These are phyloP conservation scores for Drosophila kanekoi DNA, from an alignment of 2,888 invertebrate species.

Conservation along the genomic window DNA sequence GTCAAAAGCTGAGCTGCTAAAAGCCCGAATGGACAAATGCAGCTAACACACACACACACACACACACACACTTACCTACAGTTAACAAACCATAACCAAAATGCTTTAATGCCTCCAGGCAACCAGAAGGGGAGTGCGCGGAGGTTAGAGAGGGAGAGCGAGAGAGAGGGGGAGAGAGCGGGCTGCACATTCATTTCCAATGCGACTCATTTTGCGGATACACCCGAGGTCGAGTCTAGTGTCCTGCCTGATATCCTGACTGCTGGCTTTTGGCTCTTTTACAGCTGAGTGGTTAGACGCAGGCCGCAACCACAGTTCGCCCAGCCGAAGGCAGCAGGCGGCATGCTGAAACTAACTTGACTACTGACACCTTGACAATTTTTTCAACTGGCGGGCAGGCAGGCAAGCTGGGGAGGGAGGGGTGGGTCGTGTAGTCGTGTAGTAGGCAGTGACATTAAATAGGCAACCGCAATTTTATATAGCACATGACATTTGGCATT, in stretches of 20 bases:
- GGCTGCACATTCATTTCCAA: conserved; percentile 70
- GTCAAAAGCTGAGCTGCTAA: conserved; percentile 48
- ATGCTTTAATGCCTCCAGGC: conserved; percentile 70
- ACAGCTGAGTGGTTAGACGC: conserved; percentile 74
- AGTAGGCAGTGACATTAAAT: conserved; percentile 46
- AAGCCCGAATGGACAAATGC: conserved; percentile 49
- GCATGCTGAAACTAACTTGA: conserved; percentile 70
- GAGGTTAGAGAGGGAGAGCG: too few relatives aligned
- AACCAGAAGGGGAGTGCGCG: not conserved
- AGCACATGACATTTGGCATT: conserved; percentile 61
- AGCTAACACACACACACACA: conserved; percentile 24
- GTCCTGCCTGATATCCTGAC: conserved; percentile 43
- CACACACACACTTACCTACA: conserved; percentile 9
- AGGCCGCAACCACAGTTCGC: conserved; percentile 63
- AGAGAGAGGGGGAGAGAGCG: not conserved
- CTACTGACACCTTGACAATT: conserved; percentile 79
- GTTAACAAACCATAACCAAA: conserved; percentile 65
- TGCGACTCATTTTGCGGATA: conserved; percentile 78
- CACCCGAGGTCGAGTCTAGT: conserved; percentile 42
- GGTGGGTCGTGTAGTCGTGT: not conserved
- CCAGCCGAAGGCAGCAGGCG: conserved; percentile 10
- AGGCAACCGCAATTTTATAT: conserved; percentile 54
- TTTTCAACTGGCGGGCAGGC: conserved; percentile 44
- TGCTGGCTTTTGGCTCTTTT: conserved; percentile 71
- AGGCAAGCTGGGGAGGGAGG: conserved; percentile 3